Evolutionary conservation across 2,113 vertebrate species (phyloP), one percentile per base, ranked within the genome.

Genomic region (Lutjanus erythropterus): DNA sequence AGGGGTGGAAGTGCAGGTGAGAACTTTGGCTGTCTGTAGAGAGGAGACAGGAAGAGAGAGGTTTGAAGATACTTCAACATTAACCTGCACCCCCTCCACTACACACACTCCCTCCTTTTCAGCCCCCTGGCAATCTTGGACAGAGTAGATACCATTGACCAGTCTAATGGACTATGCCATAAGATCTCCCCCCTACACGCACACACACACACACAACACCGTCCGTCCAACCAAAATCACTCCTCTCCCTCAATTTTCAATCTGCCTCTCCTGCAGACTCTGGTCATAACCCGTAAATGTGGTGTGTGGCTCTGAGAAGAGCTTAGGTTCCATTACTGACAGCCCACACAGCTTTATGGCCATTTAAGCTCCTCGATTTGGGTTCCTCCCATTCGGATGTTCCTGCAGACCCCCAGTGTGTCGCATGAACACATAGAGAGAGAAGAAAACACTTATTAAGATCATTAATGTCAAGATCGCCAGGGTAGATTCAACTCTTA

Each of bases 121-220:
- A 70, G 83, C 81, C 85, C 78, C 56, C 71, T 65, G 84, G 89
- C 89, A 88, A 80, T 91, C 86, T 85, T 85, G 86, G 78, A 90
- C 80, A 85, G 86, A 83, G 88, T 76, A 91, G 88, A 90, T 88
- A 88, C 90, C 92, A 88, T 77, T 93, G 90, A 91, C 92, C 93
- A 93, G 83, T 90, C 89, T 92, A 94, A 95, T 93, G 93, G 93
- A 94, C 92, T 92, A 79, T 67, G 86, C 91, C 84, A 92, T 93
- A 93, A 93, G 92, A 94, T 85, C 85, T 60, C 78, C 46, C 67
- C 42, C 69, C 69, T 75, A n/a, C 33, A 23, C 25, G 1, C 60
- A 12, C 47, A n/a, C 29, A 21, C 56, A 35, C 53, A 33, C 55
- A 29, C 84, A 80, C 58, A 74, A 80, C 77, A 68, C 52, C 31